phyloP scores from a whole-genome alignment of 2,113 vertebrate genomes.

The Pedetes capensis region DNA sequence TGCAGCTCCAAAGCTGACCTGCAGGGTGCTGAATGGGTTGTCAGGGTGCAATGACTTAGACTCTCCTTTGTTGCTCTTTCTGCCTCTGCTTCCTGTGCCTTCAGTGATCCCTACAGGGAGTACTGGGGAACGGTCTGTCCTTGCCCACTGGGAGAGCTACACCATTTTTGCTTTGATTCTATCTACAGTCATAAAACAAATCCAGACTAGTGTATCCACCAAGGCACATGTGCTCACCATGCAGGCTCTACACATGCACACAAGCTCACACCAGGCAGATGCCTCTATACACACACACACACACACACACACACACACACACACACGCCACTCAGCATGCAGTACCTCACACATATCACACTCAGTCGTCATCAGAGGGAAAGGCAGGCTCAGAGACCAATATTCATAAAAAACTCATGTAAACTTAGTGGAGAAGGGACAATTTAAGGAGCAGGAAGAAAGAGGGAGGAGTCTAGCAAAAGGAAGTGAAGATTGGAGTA shows the following conservation, averaged over 20 bases:
- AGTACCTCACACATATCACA: background rate
- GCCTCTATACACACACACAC: background rate
- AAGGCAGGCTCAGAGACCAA: background rate
- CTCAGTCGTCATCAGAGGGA: background rate
- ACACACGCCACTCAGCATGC: no score
- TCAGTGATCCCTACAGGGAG: background rate
- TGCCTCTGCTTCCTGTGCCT: background rate
- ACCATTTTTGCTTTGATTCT: background rate
- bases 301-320: background rate
- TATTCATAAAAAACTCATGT: no score
- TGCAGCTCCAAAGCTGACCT: background rate
- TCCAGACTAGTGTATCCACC: background rate
- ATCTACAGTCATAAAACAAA: background rate
- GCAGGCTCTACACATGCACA: background rate
- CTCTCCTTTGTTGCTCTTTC: background rate
- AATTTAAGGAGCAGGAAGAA: no score
- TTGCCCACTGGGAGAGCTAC: background rate
- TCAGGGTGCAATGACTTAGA: accelerated
- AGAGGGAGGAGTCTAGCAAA: no score
- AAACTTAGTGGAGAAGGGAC: no score
- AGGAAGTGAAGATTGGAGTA: no score
- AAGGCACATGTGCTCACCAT: background rate
- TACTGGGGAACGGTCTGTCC: background rate
- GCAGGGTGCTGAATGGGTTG: accelerated
- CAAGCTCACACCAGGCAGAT: background rate